These are phyloP conservation scores for Maniola jurtina DNA, from an alignment of 1,140 invertebrate species.

Conservation along the genomic window DNA sequence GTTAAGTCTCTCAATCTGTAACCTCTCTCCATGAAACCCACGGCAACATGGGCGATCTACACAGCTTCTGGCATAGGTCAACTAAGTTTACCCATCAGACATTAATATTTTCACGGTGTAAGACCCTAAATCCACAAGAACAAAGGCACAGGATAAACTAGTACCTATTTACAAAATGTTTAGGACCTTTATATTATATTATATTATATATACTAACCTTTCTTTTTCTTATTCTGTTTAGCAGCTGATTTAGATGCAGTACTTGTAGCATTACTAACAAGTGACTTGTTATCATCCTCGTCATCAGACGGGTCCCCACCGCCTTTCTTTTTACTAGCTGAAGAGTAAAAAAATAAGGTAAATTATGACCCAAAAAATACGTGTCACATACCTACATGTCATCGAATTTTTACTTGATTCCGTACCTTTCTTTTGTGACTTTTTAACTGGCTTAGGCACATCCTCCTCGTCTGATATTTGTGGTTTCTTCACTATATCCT, in stretches of 20 bases:
- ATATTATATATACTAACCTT: slow-evolving; percentile 39
- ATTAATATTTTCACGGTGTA: too few species aligned
- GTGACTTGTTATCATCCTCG: slow-evolving; percentile 61
- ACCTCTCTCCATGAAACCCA: too few species aligned
- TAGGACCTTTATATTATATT: not conserved
- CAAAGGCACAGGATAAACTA: too few species aligned
- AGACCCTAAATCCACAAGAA: too few species aligned
- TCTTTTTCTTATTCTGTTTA: slow-evolving; percentile 70
- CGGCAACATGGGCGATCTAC: too few species aligned
- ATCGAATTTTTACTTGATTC: not conserved
- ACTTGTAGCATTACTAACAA: slow-evolving; percentile 53
- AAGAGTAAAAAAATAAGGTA: slow-evolving; percentile 11
- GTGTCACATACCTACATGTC: slow-evolving; percentile 14
- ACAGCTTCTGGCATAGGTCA: too few species aligned
- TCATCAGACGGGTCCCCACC: slow-evolving; percentile 56
- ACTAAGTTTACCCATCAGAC: too few species aligned
- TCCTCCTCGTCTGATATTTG: slow-evolving; percentile 76
- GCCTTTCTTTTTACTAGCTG: slow-evolving; percentile 59
- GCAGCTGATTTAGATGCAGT: slow-evolving; percentile 45
- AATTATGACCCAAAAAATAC: slow-evolving; percentile 9
- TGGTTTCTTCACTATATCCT: slow-evolving; percentile 52
- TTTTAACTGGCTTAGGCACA: slow-evolving; percentile 69
- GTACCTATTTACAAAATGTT: not conserved
- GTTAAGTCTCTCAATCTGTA: too few species aligned
- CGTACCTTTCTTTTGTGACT: slow-evolving; percentile 78